Evolutionary conservation across 2,113 vertebrate genomes (phyloP), one percentile per base, ranked within the genome.

Genomic region (Perca fluviatilis): DNA sequence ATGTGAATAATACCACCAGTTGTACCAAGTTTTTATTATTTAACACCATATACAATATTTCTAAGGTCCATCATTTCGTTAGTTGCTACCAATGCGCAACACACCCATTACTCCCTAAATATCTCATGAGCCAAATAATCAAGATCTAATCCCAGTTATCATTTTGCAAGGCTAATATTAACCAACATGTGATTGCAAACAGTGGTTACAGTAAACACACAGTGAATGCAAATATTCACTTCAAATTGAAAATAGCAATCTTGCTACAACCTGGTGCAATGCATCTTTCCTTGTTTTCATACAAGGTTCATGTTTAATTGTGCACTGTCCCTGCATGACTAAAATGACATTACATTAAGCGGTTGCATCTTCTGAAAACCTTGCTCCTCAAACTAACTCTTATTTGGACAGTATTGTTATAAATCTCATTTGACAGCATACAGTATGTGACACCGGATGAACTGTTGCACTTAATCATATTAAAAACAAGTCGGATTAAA

Each of bases 401-500:
- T 82, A 68, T 71, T 50, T 74, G 74, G 70, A 86, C 83, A 75
- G 66, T 68, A 82, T 84, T 89, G 54, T 67, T 57, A 58, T 51
- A 13, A 49, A 54, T 64, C 2, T 47, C 65, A 73, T 81, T 79
- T 56, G 3, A 87, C 14, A 40, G 30, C 33, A 68, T 49, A 40
- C 40, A 40, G 40, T 10, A 72, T 75, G 11, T 82, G 2, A 47
- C 2, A 6, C 54, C 7, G 11, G 50, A 74, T 67, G 18, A 64
- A 25, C 50, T 81, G 36, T 36, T 71, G 67, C 60, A 71, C 49
- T 57, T 82, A 71, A 64, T 54, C 56, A 27, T 83, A 63, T 74
- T 81, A 68, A 83, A 19, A 56, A 79, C 3, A 81, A 46, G n/a
- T 74, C 56, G 30, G 36, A 86, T 80, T 80, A 84, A 90, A 87